Percentiles rank a stretch among this genome's conserved stretches.
phyloP scores from a whole-genome alignment of 1,140 invertebrate genomes.

The Tigriopus japonicus region DNA sequence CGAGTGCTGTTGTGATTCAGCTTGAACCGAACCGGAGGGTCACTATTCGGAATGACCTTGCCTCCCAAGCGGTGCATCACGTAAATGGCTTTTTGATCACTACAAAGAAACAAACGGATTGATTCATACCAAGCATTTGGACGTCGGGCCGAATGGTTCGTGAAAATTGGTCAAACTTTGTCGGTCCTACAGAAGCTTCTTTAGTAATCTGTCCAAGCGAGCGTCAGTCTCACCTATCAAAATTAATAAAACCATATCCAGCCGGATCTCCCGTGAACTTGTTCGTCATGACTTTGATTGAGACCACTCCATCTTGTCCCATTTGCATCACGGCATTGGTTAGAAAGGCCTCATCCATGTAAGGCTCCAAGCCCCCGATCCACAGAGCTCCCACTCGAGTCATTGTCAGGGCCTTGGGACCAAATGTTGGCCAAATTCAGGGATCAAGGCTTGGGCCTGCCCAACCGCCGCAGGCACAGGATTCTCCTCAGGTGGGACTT shows the following conservation, averaged over 20 bases:
- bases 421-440: too few species aligned
- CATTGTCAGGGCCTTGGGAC: neutral
- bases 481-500: too few species aligned
- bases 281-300: slow-evolving; percentile 60
- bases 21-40: slow-evolving; percentile 56
- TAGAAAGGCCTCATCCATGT: slow-evolving; percentile 37
- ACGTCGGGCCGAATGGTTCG: too few species aligned
- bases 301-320: slow-evolving; percentile 64
- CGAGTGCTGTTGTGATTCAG: slow-evolving; percentile 43
- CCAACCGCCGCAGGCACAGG: too few species aligned
- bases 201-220: neutral
- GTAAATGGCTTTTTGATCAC: slow-evolving; percentile 57
- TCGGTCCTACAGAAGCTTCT: too few species aligned
- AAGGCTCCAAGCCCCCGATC: slow-evolving; percentile 14
- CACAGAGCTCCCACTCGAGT: slow-evolving; percentile 13
- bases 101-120: neutral
- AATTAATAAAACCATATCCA: slow-evolving; percentile 89
- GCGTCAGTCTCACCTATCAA: slow-evolving; percentile 45
- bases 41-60: slow-evolving; percentile 68
- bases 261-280: slow-evolving; percentile 77
- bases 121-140: too few species aligned
- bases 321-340: slow-evolving; percentile 70
- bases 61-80: slow-evolving; percentile 92
- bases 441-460: too few species aligned
- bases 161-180: too few species aligned